Conservation (phyloP, 2,888 invertebrate species). For the Scelioninae gen. 1 region DNA sequence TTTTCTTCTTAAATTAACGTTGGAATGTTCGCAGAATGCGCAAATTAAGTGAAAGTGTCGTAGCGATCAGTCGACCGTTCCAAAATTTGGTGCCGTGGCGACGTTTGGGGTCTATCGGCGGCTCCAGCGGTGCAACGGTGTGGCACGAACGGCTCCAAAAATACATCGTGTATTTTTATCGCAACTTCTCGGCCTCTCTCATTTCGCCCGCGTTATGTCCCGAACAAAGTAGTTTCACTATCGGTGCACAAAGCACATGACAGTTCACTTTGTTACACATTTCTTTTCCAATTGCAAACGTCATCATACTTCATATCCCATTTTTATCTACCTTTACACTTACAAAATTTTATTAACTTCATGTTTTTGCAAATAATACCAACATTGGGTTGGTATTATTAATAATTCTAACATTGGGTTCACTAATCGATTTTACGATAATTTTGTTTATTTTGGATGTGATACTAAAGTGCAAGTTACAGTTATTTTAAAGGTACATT, state of each 20-base stretch:
- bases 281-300: slow-evolving; percentile 9
- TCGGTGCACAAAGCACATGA: slow-evolving; percentile 45
- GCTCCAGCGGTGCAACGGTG: slow-evolving; percentile 64
- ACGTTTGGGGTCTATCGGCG: slow-evolving; percentile 59
- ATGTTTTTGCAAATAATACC: no score
- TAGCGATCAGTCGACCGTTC: slow-evolving; percentile 41
- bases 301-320: no score
- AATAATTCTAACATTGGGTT: no score
- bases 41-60: slow-evolving; percentile 57
- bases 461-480: no score
- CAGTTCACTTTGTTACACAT: slow-evolving; percentile 30
- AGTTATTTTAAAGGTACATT: no score
- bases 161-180: slow-evolving; percentile 82
- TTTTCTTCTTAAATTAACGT: no score
- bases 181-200: slow-evolving; percentile 74
- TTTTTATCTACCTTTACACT: no score
- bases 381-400: no score
- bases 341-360: slow-evolving; percentile 14
- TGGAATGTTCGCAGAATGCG: slow-evolving; percentile 35
- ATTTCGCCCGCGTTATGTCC: slow-evolving; percentile 69
- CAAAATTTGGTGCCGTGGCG: slow-evolving; percentile 44
- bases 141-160: slow-evolving; percentile 76
- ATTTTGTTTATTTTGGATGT: no score
- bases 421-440: no score
- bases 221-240: slow-evolving; percentile 73